phyloP scores from a whole-genome alignment of 2,888 invertebrate genomes.

The Protodeltote pygarga region DNA sequence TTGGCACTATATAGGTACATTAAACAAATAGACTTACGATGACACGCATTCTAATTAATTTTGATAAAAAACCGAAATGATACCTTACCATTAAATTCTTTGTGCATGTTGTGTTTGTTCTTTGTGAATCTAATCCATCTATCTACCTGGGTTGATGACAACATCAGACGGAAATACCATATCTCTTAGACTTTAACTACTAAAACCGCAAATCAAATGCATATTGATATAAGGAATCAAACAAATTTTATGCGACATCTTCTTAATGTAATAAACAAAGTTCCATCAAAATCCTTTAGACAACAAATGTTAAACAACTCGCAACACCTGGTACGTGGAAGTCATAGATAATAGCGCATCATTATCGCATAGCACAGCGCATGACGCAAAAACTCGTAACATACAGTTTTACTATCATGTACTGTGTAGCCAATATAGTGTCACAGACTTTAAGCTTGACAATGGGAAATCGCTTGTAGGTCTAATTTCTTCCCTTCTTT shows the following conservation, averaged over 20 bases:
- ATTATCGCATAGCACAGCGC: constrained; percentile 41
- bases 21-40: too few relatives aligned
- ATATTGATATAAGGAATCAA: too few relatives aligned
- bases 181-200: constrained; percentile 13
- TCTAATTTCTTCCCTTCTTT: too few relatives aligned
- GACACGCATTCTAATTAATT: too few relatives aligned
- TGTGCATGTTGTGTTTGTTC: too few relatives aligned
- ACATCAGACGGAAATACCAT: constrained; percentile 34
- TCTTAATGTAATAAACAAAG: too few relatives aligned
- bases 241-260: too few relatives aligned
- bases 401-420: constrained; percentile 17
- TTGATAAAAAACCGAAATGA: too few relatives aligned
- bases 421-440: background rate
- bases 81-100: too few relatives aligned
- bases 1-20: too few relatives aligned
- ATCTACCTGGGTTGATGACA: constrained; percentile 5
- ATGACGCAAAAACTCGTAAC: constrained; percentile 39
- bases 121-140: too few relatives aligned
- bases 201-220: too few relatives aligned
- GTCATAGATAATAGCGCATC: constrained; percentile 30
- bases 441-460: constrained; percentile 23
- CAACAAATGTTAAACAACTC: background rate
- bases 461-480: constrained; percentile 30
- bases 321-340: constrained; percentile 23
- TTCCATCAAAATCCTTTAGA: background rate